Base-by-base conservation (phyloP, 2,113 vertebrate genomes). In the Eretmochelys imbricata region DNA sequence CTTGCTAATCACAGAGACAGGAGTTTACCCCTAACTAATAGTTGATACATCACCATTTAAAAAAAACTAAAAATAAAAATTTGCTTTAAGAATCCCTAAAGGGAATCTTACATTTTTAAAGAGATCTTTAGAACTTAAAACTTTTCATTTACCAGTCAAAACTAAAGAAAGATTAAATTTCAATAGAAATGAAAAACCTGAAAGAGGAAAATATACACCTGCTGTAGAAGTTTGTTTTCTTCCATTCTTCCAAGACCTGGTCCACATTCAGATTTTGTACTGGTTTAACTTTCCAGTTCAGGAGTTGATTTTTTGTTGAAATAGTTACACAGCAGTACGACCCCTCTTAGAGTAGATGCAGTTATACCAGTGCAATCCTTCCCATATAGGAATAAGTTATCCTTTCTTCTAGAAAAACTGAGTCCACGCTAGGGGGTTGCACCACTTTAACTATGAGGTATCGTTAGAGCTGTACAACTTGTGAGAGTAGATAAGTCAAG, bases 31-130 rank as follows among this genome's bases (percentile, higher is more conserved):
- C 69, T 38, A 76, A 75, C 20, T 76, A 46, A 53, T 83, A 57
- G 8, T 9, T 1, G 1, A n/a, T 11, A 46, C 6, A 12, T 2
- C 4, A 14, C 10, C 42, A 1, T 53, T 51, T 16, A 16, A 51
- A 51, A 51, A 51, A 51, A 51, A 49, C 8, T 10, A 1, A 10
- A 14, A 29, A 76, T 48, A 59, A 49, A 22, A 24, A 25, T 22
- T 42, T 65, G 8, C 48, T 78, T 27, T 7, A 78, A 29, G 10
- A 81, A 50, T 72, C 54, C 14, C 55, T 29, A 11, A 3, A 20
- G 35, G 19, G 10, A 49, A 54, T 29, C 0, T 0, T 6, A 16
- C 19, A 4, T 27, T 82, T 38, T 25, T 8, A 24, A 57, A 88
- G 48, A 54, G 54, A n/a, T 8, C n/a, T 2, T 22, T n/a, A 48